A percentile compares a stretch with the other conserved stretches of the same genome.
These are phyloP conservation scores for Agelas oroides DNA, from an alignment of 37 sponge, comb jelly and placozoan genomes.

Conservation along the genomic window DNA sequence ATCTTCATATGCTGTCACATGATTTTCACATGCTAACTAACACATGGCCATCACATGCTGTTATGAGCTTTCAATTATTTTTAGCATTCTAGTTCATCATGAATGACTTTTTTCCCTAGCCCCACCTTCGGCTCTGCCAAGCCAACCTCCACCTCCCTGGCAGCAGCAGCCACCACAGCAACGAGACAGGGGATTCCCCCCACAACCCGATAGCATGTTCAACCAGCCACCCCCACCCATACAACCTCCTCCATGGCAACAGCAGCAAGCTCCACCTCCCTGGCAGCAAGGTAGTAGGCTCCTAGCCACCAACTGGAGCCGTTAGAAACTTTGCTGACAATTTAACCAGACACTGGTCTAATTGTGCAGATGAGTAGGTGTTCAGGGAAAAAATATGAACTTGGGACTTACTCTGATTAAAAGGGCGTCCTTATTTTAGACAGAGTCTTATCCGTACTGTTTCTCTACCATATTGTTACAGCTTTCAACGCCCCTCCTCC, in stretches of 20 bases:
- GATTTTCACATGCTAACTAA: neutral
- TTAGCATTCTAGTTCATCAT: too few species aligned
- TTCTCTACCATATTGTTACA: too few species aligned
- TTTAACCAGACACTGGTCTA: too few species aligned
- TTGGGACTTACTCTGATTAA: too few species aligned
- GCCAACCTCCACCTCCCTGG: conserved; percentile 42
- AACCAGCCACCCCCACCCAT: neutral
- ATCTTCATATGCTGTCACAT: neutral
- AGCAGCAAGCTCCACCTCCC: conserved; percentile 37
- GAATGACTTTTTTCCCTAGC: neutral
- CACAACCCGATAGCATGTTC: neutral
- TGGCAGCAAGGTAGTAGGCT: conserved; percentile 13
- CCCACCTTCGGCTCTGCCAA: neutral
- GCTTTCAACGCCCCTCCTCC: conserved; percentile 12
- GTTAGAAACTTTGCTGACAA: neutral
- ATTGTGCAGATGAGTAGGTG: too few species aligned
- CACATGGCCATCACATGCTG: neutral
- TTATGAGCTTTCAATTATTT: neutral
- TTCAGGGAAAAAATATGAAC: too few species aligned
- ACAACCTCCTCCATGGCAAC: conserved; percentile 10
- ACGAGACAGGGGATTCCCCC: conserved; percentile 8
- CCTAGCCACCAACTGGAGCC: neutral
- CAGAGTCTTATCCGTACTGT: neutral
- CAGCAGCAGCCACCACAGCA: conserved; percentile 14
- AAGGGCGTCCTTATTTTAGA: too few species aligned